Conservation (phyloP, 2,797 vertebrate species). For the Todus mexicanus region DNA sequence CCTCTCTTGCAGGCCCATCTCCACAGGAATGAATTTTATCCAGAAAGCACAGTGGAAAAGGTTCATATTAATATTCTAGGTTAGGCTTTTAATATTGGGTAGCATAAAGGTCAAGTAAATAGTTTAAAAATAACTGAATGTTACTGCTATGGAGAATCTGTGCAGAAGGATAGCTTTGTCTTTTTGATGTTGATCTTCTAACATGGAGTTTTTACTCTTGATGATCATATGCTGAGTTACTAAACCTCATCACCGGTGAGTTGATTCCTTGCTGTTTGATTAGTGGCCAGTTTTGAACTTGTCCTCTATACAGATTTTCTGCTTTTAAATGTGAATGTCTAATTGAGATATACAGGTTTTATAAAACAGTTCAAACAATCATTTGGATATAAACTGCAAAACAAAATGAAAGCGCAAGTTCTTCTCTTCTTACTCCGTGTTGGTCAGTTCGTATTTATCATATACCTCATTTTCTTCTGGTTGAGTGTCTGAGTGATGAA, state of each 20-base stretch:
- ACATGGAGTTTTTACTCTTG: neutral
- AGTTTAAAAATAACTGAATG: neutral
- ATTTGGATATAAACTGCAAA: neutral
- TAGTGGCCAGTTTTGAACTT: neutral
- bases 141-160: neutral
- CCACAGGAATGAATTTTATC: neutral
- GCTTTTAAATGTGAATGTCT: neutral
- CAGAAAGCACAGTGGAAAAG: neutral
- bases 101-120: neutral
- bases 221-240: neutral
- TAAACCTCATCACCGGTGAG: neutral
- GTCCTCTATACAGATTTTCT: neutral
- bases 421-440: conserved; percentile 68
- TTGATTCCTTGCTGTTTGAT: neutral
- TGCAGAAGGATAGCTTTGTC: neutral
- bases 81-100: neutral
- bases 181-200: neutral
- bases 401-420: neutral
- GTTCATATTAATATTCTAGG: neutral
- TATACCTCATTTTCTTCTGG: conserved; percentile 69
- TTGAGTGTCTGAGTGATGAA: conserved; percentile 81
- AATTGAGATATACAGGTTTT: neutral
- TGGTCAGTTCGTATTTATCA: conserved; percentile 88
- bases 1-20: neutral
- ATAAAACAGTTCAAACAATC: neutral